Evolutionary conservation across 2,113 vertebrate species (phyloP).

Genomic region (Pomatorhinus ruficollis): DNA sequence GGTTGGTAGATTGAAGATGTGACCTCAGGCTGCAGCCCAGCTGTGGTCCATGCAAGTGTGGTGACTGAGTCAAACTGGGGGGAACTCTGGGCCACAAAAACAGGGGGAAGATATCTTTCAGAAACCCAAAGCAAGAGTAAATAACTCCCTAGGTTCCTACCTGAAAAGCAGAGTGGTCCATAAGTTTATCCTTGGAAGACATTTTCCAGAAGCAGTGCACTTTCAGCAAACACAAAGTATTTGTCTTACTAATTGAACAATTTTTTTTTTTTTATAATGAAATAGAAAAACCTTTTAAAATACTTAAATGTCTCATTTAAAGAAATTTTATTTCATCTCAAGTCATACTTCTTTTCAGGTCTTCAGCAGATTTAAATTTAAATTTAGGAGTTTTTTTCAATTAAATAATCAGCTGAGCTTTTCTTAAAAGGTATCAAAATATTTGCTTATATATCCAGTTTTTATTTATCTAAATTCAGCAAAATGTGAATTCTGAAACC

Average conservation of each 20-base stretch:
- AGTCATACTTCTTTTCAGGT: not conserved
- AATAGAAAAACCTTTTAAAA: not conserved
- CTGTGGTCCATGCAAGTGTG: fast-evolving
- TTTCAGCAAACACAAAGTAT: not conserved
- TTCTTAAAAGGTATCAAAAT: not conserved
- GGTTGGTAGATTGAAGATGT: not conserved
- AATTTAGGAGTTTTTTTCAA: not conserved
- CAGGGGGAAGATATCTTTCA: not conserved
- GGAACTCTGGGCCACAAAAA: not conserved
- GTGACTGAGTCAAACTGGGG: not conserved
- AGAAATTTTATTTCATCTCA: not conserved
- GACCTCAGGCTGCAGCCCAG: not conserved
- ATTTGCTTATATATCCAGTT: not conserved
- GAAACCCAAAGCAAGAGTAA: not conserved
- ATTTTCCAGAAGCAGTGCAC: not conserved
- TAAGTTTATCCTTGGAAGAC: not conserved
- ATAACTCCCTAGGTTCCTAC: too few relatives aligned
- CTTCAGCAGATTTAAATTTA: not conserved
- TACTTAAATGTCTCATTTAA: not conserved
- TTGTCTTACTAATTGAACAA: not conserved
- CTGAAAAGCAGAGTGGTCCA: not conserved
- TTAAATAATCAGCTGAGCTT: not conserved
- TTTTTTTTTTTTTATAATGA: not conserved
- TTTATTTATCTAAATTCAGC: not conserved
- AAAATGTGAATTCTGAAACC: not conserved